Base-by-base conservation (phyloP, 2,113 vertebrate species). In the Chlamydotis undulata region DNA sequence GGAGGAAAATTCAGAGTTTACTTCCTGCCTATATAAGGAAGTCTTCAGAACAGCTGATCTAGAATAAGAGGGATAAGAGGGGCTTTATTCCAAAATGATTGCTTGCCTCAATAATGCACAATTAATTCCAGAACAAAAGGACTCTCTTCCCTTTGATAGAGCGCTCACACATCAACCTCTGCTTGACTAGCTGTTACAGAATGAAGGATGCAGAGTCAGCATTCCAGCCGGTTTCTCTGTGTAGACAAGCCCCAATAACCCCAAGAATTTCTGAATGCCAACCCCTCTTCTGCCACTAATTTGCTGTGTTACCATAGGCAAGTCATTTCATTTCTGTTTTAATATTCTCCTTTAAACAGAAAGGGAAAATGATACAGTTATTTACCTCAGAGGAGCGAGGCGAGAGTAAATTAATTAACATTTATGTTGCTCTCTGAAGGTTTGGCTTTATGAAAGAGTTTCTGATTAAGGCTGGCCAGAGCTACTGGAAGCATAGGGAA, bases 331-430 rank as follows among this genome's bases (percentile, higher is more conserved):
- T 60, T 93, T 82, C 64, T 89, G 26, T 19, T 86, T 93, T 79
- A 78, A 61, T 82, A 60, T 41, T 81, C 76, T 86, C 35, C 31
- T 95, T 90, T 76, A 78, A 89, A 87, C 43, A 78, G 68, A 92
- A 92, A 80, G 60, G 39, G 83, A 64, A 86, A 96, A 92, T 63
- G 14, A 81, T 60, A 70, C 56, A 67, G 57, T 88, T 81, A 74
- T 86, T 94, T 93, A 82, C 83, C 45, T 92, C 83, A 87, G 60
- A 92, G 76, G 52, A 94, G 56, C 4, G 4, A 89, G 37, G 56
- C 83, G n/a, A 86, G 33, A 49, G n/a, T 90, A 89, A 93, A 92
- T 81, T 80, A 87, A 89, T 87, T 87, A 87, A 89, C 60, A 81
- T 94, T 86, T 86, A 33, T 82, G 56, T 64, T 49, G 49, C 10